Base-by-base conservation (phyloP, 2,797 vertebrate species). In the Austrolebias charrua region DNA sequence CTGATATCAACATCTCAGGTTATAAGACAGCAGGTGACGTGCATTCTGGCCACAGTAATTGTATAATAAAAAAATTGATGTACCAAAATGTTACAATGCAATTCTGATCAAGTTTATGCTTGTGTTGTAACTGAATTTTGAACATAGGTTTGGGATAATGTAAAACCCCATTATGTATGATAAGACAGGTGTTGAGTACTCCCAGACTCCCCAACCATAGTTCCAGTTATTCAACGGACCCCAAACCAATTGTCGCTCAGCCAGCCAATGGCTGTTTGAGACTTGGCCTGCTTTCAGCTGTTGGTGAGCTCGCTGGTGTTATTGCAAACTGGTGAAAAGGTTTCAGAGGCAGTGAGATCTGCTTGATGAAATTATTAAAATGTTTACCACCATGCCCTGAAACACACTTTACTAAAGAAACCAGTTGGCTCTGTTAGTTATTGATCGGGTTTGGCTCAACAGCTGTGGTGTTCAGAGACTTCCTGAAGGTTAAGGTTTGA, bases 341-440 rank as follows among this genome's bases (percentile, higher is more conserved):
- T 20, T 48, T 55, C n/a, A 18, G 28, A 44, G 24, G 9, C n/a
- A 28, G 13, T 48, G 28, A 50, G 19, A 9, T 18, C 9, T 1
- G 4, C 29, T 59, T 73, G 33, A 33, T 51, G 18, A 45, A 45
- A 70, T 68, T 55, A 48, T 59, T 58, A 28, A 0, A 57, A 49
- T 61, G 68, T 76, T 52, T 16, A 13, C 29, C 14, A 24, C 11
- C 15, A 55, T 58, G 9, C 42, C 46, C n/a, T 1, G 51, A 72
- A 46, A 61, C 8, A 59, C 56, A 55, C 31, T 52, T 10, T 51
- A 42, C 33, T 55, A 65, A 44, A 76, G 28, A 61, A 49, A 45
- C 9, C 59, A 57, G 67, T 61, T 49, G 55, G 65, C 68, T 77
- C 71, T 5, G 47, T 80, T 73, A 73, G 78, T 66, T 71, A 55